Evolutionary conservation across 2,888 invertebrate species (phyloP).

Genomic region (Tridacna gigas): DNA sequence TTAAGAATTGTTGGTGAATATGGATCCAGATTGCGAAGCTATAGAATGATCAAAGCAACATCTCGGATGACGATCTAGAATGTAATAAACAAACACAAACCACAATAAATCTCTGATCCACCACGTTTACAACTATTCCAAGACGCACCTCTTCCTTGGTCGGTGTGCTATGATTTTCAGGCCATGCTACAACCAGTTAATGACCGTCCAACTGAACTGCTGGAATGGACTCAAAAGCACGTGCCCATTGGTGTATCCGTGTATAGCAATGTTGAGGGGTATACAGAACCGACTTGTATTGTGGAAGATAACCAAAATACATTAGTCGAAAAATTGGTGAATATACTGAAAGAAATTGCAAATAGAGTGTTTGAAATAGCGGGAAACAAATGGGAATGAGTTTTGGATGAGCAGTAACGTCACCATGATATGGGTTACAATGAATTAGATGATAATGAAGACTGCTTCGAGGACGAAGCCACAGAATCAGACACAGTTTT

Average conservation of each 20-base stretch:
- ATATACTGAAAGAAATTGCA: constrained; percentile 25
- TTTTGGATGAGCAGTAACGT: constrained; percentile 32
- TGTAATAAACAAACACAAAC: no score
- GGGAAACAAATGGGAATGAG: constrained; percentile 46
- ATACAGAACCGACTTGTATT: constrained; percentile 36
- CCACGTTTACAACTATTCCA: no score
- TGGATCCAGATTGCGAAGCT: no score
- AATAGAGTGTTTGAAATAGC: constrained; percentile 24
- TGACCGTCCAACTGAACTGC: constrained; percentile 16
- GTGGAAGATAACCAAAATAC: constrained; percentile 49
- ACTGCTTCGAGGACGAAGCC: neutral
- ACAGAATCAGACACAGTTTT: constrained; percentile 8
- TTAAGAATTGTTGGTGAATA: no score
- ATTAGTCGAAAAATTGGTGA: constrained; percentile 40
- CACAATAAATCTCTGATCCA: no score
- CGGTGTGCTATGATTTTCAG: constrained; percentile 49
- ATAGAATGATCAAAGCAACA: no score
- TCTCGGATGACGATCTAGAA: no score
- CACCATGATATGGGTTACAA: constrained; percentile 12
- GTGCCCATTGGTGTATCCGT: no score
- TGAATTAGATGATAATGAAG: neutral
- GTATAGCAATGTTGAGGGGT: constrained; percentile 47
- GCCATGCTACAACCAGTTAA: constrained; percentile 34
- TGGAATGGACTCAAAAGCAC: constrained; percentile 51
- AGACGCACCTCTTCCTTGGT: constrained; percentile 48